Conservation (phyloP, 2,888 invertebrate species). For the Eupithecia insigniata region DNA sequence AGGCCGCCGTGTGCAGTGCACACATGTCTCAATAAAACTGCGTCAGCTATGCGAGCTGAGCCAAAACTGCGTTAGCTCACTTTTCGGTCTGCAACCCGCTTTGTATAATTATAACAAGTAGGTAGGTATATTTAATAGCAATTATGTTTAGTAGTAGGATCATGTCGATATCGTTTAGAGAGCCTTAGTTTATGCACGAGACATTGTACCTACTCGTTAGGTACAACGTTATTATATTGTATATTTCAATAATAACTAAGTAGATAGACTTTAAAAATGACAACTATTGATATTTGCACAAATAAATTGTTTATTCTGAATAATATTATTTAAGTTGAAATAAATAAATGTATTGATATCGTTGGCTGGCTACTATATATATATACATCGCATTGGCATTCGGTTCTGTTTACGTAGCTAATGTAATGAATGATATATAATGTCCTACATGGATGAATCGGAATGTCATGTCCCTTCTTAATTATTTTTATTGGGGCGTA, state of each 20-base stretch:
- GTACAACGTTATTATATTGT: constrained; percentile 44
- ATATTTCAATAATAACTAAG: constrained; percentile 43
- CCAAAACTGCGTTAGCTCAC: no score
- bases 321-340: constrained; percentile 10
- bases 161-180: neutral
- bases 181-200: neutral
- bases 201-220: neutral
- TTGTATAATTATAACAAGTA: no score
- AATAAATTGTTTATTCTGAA: constrained; percentile 36
- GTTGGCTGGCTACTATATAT: neutral
- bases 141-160: neutral
- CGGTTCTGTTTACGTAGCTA: neutral
- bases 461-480: constrained; percentile 49
- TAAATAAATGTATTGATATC: neutral
- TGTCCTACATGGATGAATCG: no score
- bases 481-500: constrained; percentile 44
- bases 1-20: no score
- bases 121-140: neutral
- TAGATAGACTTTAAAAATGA: constrained; percentile 31
- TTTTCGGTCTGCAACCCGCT: neutral
- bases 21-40: no score
- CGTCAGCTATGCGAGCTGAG: no score
- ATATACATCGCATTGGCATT: neutral
- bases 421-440: constrained; percentile 12
- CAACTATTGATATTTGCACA: constrained; percentile 41